These are phyloP conservation scores for Cirrhinus mrigala DNA, from an alignment of 2,797 vertebrate genomes.

Conservation along the genomic window DNA sequence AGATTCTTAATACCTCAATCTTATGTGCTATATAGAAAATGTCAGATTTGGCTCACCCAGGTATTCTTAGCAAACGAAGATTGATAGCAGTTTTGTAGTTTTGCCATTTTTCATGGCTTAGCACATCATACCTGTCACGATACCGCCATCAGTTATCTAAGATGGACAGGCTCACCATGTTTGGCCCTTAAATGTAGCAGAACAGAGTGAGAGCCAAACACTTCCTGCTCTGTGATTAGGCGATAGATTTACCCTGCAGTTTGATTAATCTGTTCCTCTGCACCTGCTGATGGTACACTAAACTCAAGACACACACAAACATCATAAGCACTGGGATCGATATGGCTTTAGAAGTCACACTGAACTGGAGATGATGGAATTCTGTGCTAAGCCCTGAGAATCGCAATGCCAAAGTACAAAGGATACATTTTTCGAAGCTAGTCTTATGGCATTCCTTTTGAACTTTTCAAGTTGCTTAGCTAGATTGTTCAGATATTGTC, in stretches of 20 bases:
- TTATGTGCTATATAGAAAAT: background rate
- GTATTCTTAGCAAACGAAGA: conserved; percentile 12
- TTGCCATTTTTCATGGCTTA: background rate
- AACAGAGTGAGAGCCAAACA: conserved; percentile 14
- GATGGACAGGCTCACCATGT: conserved; percentile 34
- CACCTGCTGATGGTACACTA: conserved; percentile 69
- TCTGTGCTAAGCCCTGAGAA: conserved; percentile 32
- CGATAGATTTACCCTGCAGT: conserved; percentile 48
- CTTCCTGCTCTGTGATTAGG: conserved; percentile 38
- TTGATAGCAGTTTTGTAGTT: conserved; percentile 24
- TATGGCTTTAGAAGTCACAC: conserved; percentile 51
- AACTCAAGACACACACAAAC: conserved; percentile 63
- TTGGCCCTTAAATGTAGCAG: conserved; percentile 33
- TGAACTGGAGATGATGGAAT: conserved; percentile 48
- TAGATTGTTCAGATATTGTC: conserved; percentile 49
- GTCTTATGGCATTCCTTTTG: conserved; percentile 12
- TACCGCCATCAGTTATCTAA: conserved; percentile 30
- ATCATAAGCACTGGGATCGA: conserved; percentile 65
- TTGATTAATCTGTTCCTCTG: conserved; percentile 57
- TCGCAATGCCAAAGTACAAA: conserved; percentile 57
- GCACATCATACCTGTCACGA: conserved; percentile 9
- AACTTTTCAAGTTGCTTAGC: background rate
- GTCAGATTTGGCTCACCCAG: conserved; percentile 8
- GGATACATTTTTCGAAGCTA: conserved; percentile 24
- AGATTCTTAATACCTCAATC: conserved; percentile 15